Percentiles rank a stretch among this genome's conserved stretches.
Conservation (phyloP, 2,113 vertebrate species). For the Neolamprologus ventralis region DNA sequence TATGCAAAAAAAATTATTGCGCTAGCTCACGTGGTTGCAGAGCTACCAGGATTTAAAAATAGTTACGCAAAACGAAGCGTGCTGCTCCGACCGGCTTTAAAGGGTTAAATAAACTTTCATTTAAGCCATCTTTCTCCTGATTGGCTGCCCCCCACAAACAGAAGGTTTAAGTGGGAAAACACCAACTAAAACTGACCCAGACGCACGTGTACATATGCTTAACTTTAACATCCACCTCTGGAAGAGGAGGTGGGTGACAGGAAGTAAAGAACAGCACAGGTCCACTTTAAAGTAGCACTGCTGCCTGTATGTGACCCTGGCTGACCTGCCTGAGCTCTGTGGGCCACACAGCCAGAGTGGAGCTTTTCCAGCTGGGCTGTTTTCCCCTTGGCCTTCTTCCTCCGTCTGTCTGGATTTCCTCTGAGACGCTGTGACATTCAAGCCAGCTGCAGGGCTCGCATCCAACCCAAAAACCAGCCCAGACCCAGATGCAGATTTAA, state of each 20-base stretch:
- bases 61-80: fast-evolving
- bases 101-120: background rate
- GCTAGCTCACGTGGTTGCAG: fast-evolving
- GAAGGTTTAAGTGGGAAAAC: background rate
- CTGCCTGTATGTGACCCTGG: background rate
- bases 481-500: background rate
- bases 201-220: fast-evolving
- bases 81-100: fast-evolving
- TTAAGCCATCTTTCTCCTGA: background rate
- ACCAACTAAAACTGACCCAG: background rate
- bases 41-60: too few species aligned
- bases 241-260: background rate
- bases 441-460: constrained; percentile 12
- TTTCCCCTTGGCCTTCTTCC: background rate
- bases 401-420: constrained; percentile 27
- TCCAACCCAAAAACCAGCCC: background rate
- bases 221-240: background rate
- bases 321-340: background rate
- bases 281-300: background rate
- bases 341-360: background rate
- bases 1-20: fast-evolving
- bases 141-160: background rate
- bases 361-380: background rate
- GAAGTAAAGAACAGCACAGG: background rate
- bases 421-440: background rate